phyloP scores from a whole-genome alignment of 2,888 invertebrate species.

The Acholoe squamosa region DNA sequence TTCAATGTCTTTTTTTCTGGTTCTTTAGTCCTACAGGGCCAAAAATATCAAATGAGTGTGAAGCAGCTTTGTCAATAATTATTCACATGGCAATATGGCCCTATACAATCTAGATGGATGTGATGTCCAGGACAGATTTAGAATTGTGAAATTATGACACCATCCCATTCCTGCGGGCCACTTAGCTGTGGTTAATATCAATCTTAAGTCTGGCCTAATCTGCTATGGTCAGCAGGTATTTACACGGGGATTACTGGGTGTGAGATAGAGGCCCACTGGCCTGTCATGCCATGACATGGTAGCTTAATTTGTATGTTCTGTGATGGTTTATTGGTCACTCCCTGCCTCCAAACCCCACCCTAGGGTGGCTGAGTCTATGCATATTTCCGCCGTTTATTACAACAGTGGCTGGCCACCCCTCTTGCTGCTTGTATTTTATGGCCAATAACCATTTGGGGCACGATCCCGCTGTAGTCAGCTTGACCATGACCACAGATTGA shows the following conservation, averaged over 20 bases:
- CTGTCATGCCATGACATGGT: background rate
- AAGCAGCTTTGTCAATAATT: too few species aligned
- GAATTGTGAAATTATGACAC: background rate
- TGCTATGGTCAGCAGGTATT: slow-evolving; percentile 17
- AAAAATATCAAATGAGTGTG: too few species aligned
- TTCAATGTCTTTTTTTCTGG: too few species aligned
- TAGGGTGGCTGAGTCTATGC: background rate
- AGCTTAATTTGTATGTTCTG: slow-evolving; percentile 39
- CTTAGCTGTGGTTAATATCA: background rate
- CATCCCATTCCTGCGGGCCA: background rate
- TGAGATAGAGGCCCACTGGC: background rate
- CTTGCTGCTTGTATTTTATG: slow-evolving; percentile 37
- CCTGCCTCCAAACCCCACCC: background rate
- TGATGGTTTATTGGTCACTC: slow-evolving; percentile 25
- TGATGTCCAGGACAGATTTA: too few species aligned
- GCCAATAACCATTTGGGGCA: slow-evolving; percentile 43
- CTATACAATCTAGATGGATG: too few species aligned
- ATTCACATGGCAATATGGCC: too few species aligned
- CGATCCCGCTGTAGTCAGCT: background rate
- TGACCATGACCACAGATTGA: background rate
- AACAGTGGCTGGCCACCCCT: slow-evolving; percentile 32
- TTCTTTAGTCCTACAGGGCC: too few species aligned
- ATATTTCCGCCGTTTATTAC: slow-evolving; percentile 48
- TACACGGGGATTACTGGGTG: slow-evolving; percentile 6
- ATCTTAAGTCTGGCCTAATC: background rate